Base-by-base conservation (phyloP, 2,888 invertebrate species). In the Agriopis aurantiaria region DNA sequence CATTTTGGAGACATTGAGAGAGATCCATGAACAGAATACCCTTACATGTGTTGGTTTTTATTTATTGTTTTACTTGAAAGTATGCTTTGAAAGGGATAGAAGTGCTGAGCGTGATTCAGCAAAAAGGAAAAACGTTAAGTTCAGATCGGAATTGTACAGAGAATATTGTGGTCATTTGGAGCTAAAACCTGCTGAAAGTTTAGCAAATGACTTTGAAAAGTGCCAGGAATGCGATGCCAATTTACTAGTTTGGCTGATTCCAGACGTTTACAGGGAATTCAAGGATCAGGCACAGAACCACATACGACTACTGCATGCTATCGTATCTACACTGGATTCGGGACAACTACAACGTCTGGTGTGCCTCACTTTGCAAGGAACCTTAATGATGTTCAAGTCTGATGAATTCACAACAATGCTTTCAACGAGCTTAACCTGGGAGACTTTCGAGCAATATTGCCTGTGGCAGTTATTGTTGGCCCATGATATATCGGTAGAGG, bases 401-500 rank as follows among this genome's bases (percentile, higher is more conserved):
- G 97, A 98, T 79, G 97, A 96, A 68, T 95, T 98, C 56, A 96
- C 96, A 69, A 95, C 96, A 53, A 95, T 98, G 88, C 90, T 98
- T 79, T 97, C 97, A 72, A 96, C 97, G 55, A 99, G 98, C 83
- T 94, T 99, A 67, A 96, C 96, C 68, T 99, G 99, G 98, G 99
- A 99, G 91, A 99, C 99, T 3, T 98, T 99, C 81, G 99, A 99
- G 89, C 99, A 99, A 90, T 97, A 98, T 87, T 99, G 98, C 88
- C 95, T 99, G 57, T 99, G 99, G 99, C 99, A 99, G 90, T 95
- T 99, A 69, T 96, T 99, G 60, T 96, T 97, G 77, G 99, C 99
- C 53, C 99, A 99, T 88, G 98, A 98, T 88, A 97, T 99, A 85
- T 97, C 98, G 65, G 96, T 98, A n/a, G 98, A 98, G 84, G 97